phyloP scores from a whole-genome alignment of 1,140 invertebrate genomes.

The Drosophila yakuba region DNA sequence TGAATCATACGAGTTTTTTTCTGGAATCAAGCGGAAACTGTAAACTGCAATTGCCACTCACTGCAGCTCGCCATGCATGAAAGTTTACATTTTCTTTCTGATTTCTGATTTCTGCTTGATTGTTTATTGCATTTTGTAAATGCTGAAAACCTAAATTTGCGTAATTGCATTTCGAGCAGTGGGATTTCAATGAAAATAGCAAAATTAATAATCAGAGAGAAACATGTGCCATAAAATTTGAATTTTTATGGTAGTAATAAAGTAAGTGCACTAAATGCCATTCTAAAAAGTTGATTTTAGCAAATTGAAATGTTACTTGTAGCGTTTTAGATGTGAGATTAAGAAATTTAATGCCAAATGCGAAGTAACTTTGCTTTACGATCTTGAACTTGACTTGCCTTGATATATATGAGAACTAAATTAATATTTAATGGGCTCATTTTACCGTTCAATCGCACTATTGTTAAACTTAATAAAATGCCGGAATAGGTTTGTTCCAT shows the following conservation, averaged over 20 bases:
- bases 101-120: background rate
- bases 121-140: background rate
- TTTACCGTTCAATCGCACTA: conserved; percentile 2
- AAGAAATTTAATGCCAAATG: background rate
- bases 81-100: background rate
- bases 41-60: conserved; percentile 24
- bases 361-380: background rate
- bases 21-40: conserved; percentile 25
- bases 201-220: conserved; percentile 9
- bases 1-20: conserved; percentile 38
- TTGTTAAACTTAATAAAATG: background rate
- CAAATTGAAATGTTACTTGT: background rate
- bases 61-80: conserved; percentile 5
- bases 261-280: background rate
- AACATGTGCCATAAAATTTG: conserved; percentile 9
- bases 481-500: background rate
- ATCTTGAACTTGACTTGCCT: conserved; percentile 5
- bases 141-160: background rate
- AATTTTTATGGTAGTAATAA: conserved; percentile 8
- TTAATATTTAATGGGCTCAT: background rate
- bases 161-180: conserved; percentile 2
- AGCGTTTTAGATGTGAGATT: background rate
- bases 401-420: background rate
- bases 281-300: background rate
- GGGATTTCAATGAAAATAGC: conserved; percentile 1